phyloP scores from a whole-genome alignment of 1,140 invertebrate genomes.

The Tetramorium simillimum region DNA sequence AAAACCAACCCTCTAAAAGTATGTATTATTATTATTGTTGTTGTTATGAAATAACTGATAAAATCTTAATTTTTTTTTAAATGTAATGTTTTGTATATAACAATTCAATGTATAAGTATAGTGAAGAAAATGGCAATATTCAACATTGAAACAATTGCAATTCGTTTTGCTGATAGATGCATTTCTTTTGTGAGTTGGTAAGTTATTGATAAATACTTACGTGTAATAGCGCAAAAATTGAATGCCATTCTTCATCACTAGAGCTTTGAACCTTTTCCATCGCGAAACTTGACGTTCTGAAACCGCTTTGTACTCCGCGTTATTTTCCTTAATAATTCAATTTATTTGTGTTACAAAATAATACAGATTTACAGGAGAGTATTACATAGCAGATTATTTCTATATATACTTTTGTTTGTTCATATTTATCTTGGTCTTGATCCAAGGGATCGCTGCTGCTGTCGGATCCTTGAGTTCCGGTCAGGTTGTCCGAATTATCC shows the following conservation, averaged over 20 bases:
- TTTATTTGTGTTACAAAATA: constrained; percentile 12
- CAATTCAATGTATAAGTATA: neutral
- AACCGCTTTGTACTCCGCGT: neutral
- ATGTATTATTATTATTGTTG: constrained; percentile 33
- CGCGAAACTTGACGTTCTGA: neutral
- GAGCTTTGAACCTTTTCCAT: constrained; percentile 77
- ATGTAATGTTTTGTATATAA: neutral
- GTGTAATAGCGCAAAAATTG: constrained; percentile 87
- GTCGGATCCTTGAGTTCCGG: neutral
- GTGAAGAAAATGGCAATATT: neutral
- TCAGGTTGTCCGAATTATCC: constrained; percentile 65
- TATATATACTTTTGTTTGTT: neutral
- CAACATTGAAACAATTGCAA: neutral
- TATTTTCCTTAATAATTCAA: constrained; percentile 5
- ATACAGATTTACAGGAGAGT: neutral
- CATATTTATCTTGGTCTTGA: neutral
- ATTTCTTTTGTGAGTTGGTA: neutral
- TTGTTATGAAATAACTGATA: neutral
- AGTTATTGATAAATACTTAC: constrained; percentile 17
- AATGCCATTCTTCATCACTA: constrained; percentile 88
- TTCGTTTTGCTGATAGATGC: neutral
- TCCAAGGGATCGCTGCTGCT: too few relatives aligned
- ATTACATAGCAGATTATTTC: neutral
- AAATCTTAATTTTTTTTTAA: neutral
- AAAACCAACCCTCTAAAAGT: constrained; percentile 91